phyloP scores from a whole-genome alignment of 2,113 vertebrate species.

The Thamnaconus septentrionalis region DNA sequence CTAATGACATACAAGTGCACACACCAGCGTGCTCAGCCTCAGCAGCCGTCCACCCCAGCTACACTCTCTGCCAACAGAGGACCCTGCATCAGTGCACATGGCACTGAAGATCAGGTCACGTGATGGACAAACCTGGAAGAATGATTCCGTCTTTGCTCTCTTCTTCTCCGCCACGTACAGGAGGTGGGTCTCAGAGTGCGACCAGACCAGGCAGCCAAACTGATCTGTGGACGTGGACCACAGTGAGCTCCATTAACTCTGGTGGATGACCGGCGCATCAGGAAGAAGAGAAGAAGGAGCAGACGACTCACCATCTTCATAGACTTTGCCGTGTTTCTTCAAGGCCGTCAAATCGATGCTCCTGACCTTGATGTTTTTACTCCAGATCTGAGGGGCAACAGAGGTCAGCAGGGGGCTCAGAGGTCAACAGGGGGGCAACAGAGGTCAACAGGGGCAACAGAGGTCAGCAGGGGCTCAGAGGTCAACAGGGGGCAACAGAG shows the following conservation, averaged over 20 bases:
- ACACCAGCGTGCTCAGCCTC: no score
- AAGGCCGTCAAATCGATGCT: conserved; percentile 87
- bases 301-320: conserved; percentile 84
- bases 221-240: conserved; percentile 76
- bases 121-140: conserved; percentile 80
- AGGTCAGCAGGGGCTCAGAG: no score
- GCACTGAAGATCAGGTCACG: no score
- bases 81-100: no score
- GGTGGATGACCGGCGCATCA: background rate
- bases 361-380: conserved; percentile 91
- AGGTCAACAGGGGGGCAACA: background rate
- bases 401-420: background rate
- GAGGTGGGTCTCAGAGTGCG: conserved; percentile 94
- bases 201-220: conserved; percentile 96
- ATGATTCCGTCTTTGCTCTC: conserved; percentile 89
- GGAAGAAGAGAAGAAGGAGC: background rate
- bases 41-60: no score
- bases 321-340: conserved; percentile 91
- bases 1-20: no score
- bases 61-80: no score
- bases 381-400: conserved; percentile 83
- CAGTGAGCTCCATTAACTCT: background rate
- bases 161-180: conserved; percentile 97
- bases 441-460: no score
- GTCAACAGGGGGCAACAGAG: no score